Evolutionary conservation across 1,140 invertebrate species (phyloP).

Genomic region (Apocrypta bakeri): DNA sequence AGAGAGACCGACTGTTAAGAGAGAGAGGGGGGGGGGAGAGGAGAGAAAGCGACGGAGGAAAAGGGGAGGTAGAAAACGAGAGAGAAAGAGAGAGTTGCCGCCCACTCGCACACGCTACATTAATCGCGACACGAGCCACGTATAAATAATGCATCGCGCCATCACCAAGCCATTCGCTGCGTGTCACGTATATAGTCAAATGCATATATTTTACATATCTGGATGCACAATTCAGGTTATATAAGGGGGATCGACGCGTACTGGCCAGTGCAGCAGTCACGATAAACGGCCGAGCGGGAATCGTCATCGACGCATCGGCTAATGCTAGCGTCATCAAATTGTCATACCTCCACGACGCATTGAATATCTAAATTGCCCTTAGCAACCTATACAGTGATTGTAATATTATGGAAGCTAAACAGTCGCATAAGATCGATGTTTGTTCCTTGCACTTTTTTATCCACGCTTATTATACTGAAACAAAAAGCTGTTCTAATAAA

Average conservation of each 20-base stretch:
- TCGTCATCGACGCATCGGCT: slow-evolving; percentile 8
- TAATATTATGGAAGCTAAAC: neutral
- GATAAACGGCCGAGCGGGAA: neutral
- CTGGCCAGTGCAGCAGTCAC: neutral
- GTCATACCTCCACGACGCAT: slow-evolving; percentile 33
- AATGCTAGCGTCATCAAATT: slow-evolving; percentile 5
- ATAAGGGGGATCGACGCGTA: neutral
- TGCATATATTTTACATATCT: slow-evolving; percentile 40
- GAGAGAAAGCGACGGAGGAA: neutral
- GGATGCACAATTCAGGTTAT: neutral
- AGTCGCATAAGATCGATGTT: too few species aligned
- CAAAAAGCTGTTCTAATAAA: neutral
- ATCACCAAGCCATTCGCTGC: neutral
- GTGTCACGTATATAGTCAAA: neutral
- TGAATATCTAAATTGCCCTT: slow-evolving; percentile 40
- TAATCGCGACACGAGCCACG: slow-evolving; percentile 19
- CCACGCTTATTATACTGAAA: too few species aligned
- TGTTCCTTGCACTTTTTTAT: too few species aligned
- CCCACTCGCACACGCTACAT: neutral
- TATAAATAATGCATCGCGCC: slow-evolving; percentile 44
- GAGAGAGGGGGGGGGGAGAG: neutral
- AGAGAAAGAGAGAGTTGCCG: neutral
- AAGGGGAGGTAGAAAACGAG: neutral
- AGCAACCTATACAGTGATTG: slow-evolving; percentile 36
- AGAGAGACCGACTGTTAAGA: neutral